Conservation (phyloP, 2,113 vertebrate species). For the Crotalus helleri region DNA sequence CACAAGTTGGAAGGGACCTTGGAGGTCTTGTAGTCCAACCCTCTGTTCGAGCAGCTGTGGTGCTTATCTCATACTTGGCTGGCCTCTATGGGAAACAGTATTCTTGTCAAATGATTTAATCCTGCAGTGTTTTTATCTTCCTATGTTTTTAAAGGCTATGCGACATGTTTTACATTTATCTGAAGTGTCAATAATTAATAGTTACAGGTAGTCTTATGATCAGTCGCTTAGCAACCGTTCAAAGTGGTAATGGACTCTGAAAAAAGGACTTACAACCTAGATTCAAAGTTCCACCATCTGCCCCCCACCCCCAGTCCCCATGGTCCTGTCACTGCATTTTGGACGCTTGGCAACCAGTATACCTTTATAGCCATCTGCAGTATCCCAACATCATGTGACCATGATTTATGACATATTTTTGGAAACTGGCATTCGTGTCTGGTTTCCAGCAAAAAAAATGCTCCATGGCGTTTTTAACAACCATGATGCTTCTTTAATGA, state of each 20-base stretch:
- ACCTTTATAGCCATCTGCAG: background rate
- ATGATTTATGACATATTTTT: background rate
- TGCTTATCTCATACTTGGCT: background rate
- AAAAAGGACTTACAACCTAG: background rate
- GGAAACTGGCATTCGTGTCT: background rate
- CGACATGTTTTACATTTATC: background rate
- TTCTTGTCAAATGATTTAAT: background rate
- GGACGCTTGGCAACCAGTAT: background rate
- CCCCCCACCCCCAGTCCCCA: no score
- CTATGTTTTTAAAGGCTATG: background rate
- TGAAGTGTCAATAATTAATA: background rate
- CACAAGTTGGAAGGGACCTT: background rate
- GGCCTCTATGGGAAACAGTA: background rate
- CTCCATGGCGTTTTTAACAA: no score
- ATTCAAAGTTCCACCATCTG: background rate
- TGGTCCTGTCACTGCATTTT: background rate
- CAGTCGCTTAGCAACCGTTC: background rate
- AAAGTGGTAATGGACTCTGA: background rate
- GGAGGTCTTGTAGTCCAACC: background rate
- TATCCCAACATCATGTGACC: background rate
- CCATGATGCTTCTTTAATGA: background rate
- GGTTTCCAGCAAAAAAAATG: background rate
- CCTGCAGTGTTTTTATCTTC: background rate
- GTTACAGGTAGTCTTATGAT: background rate
- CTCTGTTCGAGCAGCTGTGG: background rate